Conservation (phyloP, 1,140 invertebrate genomes). For the Halictus rubicundus region DNA sequence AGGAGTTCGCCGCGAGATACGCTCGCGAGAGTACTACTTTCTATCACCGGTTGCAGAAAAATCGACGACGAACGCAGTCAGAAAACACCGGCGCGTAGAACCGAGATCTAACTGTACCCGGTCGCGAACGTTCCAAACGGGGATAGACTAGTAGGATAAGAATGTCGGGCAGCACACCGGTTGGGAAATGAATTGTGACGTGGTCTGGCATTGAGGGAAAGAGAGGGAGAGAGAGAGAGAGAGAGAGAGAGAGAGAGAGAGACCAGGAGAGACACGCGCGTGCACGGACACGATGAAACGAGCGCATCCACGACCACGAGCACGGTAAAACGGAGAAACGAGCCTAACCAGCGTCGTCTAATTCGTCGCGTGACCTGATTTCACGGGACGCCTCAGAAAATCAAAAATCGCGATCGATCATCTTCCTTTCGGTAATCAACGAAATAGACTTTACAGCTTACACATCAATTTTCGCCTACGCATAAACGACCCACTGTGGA, state of each 20-base stretch:
- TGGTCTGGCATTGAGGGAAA: conserved; percentile 53
- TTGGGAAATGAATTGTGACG: conserved; percentile 66
- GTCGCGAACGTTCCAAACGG: conserved; percentile 25
- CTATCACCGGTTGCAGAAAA: too few species aligned
- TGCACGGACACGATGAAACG: conserved; percentile 1
- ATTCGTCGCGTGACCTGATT: conserved; percentile 56
- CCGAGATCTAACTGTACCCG: conserved; percentile 58
- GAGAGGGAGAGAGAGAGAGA: background rate
- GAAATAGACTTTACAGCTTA: too few species aligned
- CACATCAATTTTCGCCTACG: too few species aligned
- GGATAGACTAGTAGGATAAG: conserved; percentile 54
- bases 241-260: conserved; percentile 1
- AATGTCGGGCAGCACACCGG: conserved; percentile 56
- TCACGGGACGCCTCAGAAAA: conserved; percentile 14
- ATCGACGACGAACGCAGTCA: too few species aligned
- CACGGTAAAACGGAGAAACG: background rate
- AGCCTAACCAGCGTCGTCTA: conserved; percentile 38
- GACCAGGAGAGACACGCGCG: background rate
- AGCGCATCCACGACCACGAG: conserved; percentile 20
- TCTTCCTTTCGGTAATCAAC: too few species aligned
- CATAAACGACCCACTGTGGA: too few species aligned
- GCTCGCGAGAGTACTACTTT: background rate
- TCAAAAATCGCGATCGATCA: too few species aligned
- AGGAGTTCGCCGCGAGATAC: too few species aligned
- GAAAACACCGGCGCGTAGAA: background rate